phyloP scores from a whole-genome alignment of 1,140 invertebrate genomes.

The Centruroides sculpturatus region DNA sequence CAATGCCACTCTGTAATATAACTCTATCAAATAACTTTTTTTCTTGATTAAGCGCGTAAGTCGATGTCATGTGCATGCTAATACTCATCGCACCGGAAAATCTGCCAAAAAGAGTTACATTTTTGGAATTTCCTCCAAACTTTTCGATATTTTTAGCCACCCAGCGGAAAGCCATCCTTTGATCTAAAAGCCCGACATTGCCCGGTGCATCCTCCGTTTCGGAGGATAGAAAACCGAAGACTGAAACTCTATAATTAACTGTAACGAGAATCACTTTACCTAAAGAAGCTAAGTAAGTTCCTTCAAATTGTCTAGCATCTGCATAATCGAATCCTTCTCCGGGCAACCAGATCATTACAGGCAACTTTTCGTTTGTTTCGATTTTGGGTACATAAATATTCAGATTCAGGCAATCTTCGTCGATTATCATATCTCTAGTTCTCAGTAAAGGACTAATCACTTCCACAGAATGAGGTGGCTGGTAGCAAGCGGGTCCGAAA shows the following conservation, averaged over 20 bases:
- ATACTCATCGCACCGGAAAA: constrained; percentile 23
- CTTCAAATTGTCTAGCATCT: constrained; percentile 21
- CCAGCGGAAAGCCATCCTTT: constrained; percentile 71
- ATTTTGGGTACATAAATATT: constrained; percentile 20
- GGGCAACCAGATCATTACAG: constrained; percentile 22
- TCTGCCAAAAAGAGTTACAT: constrained; percentile 68
- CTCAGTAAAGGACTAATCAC: constrained; percentile 15
- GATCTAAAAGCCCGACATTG: constrained; percentile 82
- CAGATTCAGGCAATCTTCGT: constrained; percentile 23
- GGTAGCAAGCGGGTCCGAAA: constrained; percentile 18
- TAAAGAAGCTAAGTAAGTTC: constrained; percentile 18
- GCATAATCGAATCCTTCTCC: constrained; percentile 24
- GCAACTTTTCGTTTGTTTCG: constrained; percentile 28
- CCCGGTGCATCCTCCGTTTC: constrained; percentile 54
- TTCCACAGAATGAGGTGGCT: constrained; percentile 17
- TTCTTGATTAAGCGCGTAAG: constrained; percentile 3
- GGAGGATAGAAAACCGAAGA: constrained; percentile 80
- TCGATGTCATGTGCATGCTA: constrained; percentile 17
- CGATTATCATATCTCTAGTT: constrained; percentile 3
- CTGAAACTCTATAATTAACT: constrained; percentile 27
- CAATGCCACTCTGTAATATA: constrained; percentile 21
- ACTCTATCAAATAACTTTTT: constrained; percentile 16
- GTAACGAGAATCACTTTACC: constrained; percentile 27
- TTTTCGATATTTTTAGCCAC: constrained; percentile 65
- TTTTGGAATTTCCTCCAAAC: constrained; percentile 70